These are phyloP conservation scores for Plotosus lineatus DNA, from an alignment of 2,113 vertebrate species.

Conservation along the genomic window DNA sequence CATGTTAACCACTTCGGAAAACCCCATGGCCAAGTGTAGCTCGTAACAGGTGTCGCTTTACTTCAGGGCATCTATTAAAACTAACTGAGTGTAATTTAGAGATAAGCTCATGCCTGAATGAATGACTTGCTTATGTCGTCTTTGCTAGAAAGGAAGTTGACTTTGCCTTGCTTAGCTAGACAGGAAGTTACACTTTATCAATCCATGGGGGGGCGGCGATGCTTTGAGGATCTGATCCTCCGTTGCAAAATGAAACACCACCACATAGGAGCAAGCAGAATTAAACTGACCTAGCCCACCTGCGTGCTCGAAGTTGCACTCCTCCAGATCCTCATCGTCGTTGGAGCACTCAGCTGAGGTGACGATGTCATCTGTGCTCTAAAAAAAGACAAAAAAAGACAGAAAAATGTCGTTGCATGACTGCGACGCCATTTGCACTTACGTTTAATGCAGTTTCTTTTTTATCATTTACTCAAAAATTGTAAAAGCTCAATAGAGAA, in stretches of 20 bases:
- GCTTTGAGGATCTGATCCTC: conserved; percentile 76
- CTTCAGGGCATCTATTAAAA: conserved; percentile 34
- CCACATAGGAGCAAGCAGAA: conserved; percentile 87
- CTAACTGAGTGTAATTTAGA: conserved; percentile 41
- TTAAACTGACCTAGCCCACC: conserved; percentile 99
- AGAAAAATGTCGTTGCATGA: conserved; percentile 23
- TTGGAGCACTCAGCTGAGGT: conserved; percentile 98
- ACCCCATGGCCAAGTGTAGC: conserved; percentile 86
- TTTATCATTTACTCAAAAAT: too few species aligned
- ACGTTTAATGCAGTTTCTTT: too few species aligned
- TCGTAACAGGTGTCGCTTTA: conserved; percentile 44
- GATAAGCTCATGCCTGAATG: conserved; percentile 10
- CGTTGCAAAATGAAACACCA: conserved; percentile 79
- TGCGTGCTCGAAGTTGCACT: conserved; percentile 91
- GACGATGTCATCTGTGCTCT: conserved; percentile 88
- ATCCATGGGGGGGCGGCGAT: conserved; percentile 90
- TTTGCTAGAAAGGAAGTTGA: conserved; percentile 57
- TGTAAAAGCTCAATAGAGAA: too few species aligned
- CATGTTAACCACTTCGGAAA: conserved; percentile 81
- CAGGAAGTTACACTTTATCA: conserved; percentile 71
- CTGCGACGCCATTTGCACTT: not conserved
- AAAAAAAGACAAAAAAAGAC: conserved; percentile 38
- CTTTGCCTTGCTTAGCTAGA: conserved; percentile 30
- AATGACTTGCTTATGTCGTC: conserved; percentile 33
- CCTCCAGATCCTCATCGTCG: conserved; percentile 96